A percentile compares a stretch with the other conserved stretches of the same genome.
Conservation (phyloP, 2,113 vertebrate species). For the Apeltes quadracus region DNA sequence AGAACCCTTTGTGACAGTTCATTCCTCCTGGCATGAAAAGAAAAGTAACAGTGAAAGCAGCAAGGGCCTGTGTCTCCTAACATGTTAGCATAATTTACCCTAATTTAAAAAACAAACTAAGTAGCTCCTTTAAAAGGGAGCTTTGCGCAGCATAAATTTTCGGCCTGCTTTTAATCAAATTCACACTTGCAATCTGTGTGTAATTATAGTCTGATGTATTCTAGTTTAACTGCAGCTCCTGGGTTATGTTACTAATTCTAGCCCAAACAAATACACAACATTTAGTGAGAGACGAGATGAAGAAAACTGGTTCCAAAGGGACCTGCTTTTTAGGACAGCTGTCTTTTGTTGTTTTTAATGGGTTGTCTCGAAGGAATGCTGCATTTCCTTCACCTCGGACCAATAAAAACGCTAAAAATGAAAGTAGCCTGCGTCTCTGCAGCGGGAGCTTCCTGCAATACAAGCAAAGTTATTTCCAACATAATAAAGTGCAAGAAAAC, state of each 20-base stretch:
- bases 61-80: not conserved
- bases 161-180: not conserved
- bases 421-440: slow-evolving; percentile 2
- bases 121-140: not conserved
- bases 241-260: slow-evolving; percentile 13
- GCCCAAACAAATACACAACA: slow-evolving; percentile 5
- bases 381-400: slow-evolving; percentile 24
- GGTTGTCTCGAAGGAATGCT: slow-evolving; percentile 13
- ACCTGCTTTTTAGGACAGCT: slow-evolving; percentile 22
- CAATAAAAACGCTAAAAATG: slow-evolving; percentile 45
- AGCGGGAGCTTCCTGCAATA: not conserved
- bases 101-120: not conserved
- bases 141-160: not conserved
- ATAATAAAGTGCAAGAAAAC: slow-evolving; percentile 5
- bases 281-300: not conserved
- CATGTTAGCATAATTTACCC: not conserved
- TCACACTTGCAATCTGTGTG: not conserved
- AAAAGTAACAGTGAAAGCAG: not conserved
- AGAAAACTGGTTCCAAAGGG: slow-evolving; percentile 35
- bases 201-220: not conserved
- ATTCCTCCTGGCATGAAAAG: not conserved
- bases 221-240: not conserved
- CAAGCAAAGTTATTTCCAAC: not conserved
- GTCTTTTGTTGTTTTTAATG: slow-evolving; percentile 40
- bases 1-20: too few relatives aligned